Evolutionary conservation across 2,113 vertebrate species (phyloP), one percentile per base, ranked within the genome.

Genomic region (Macquaria australasica): DNA sequence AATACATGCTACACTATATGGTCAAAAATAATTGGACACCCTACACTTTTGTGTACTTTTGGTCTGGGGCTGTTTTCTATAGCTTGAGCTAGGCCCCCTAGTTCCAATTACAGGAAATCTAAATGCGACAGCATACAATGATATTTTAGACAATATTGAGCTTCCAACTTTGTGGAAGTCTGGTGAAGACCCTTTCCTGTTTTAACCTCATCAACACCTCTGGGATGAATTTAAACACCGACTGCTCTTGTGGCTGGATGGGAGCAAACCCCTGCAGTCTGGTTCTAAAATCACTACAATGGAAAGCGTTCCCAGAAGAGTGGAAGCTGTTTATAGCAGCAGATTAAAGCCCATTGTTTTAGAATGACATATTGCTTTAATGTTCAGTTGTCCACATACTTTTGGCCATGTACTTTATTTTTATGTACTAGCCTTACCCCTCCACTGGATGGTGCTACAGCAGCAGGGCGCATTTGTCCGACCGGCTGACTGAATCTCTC

Each of bases 391-490:
- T 79, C 74, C 45, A 69, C 12, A 59, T 28, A 66, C 20, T 55
- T 73, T 50, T 73, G 50, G n/a, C 43, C 43, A 10, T 14, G 1
- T 9, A 28, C 7, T 64, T 18, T 37, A 10, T 59, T 10, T 45
- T 53, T 0, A 12, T 82, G 77, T 10, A 73, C 5, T 67, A 73
- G 63, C 66, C 90, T 91, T 77, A 95, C 96, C 94, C 83, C 90
- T 84, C 92, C 94, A 93, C 90, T 59, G 83, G 94, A 58, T 74
- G 95, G 91, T 23, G 91, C 91, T 73, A 79, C 86, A 87, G 91
- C 79, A 75, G 90, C 85, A 79, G 91, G 89, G 39, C 62, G 73
- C 31, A 82, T 31, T 43, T 91, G 91, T 66, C 51, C 67, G 16
- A 85, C 62, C 69, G 93, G 84, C 82, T 92, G 90, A 11, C 69